Evolutionary conservation across 2,888 invertebrate genomes (phyloP).

Genomic region (Rosalia funebris): DNA sequence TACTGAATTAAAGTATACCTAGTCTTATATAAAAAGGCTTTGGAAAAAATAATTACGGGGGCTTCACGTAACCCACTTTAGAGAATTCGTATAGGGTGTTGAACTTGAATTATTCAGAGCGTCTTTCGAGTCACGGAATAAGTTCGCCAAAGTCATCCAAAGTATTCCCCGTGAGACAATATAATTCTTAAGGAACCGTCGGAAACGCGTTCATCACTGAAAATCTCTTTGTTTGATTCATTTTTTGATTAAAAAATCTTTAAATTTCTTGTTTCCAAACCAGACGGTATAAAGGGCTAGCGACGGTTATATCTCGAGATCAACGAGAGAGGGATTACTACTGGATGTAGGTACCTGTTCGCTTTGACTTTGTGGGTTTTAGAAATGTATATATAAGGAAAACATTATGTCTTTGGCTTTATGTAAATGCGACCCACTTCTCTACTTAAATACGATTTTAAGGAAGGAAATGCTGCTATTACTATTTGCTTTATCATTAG

Average conservation of each 20-base stretch:
- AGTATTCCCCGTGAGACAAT: background rate
- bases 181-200: background rate
- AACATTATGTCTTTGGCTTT: no score
- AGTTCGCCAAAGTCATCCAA: background rate
- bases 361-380: background rate
- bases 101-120: background rate
- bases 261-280: background rate
- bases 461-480: no score
- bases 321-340: background rate
- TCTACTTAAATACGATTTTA: no score
- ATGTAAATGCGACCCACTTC: no score
- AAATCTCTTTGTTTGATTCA: background rate
- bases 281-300: background rate
- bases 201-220: background rate
- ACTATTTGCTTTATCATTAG: no score
- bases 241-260: background rate
- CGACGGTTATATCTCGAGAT: background rate
- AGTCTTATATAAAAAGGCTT: no score
- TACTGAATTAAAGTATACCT: no score
- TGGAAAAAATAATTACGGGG: background rate
- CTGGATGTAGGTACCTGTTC: background rate
- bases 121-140: background rate
- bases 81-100: no score
- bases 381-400: no score
- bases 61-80: background rate